Percentiles rank a stretch among this genome's conserved stretches.
Conservation (phyloP, 1,140 invertebrate genomes). For the Macrosteles quadrilineatus region DNA sequence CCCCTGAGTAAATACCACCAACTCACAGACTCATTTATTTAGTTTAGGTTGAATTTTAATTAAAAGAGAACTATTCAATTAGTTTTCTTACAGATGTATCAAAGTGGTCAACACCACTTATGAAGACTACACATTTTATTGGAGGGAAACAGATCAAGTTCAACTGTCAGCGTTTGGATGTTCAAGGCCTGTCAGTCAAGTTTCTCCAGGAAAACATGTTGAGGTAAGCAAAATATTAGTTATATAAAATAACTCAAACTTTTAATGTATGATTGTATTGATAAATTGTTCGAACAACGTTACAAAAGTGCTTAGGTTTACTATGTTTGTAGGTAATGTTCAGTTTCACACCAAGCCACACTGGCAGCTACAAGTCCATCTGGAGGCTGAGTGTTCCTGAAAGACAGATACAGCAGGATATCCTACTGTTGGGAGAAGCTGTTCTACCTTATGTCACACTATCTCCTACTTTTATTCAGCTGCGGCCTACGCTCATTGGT, state of each 20-base stretch:
- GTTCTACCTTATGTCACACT: not conserved
- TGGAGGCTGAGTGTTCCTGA: not conserved
- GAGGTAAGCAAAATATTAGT: no score
- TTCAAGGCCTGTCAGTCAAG: not conserved
- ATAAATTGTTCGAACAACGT: no score
- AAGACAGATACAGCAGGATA: not conserved
- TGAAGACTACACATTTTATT: conserved; percentile 14
- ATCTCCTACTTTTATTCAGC: not conserved
- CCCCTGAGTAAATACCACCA: no score
- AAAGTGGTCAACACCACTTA: not conserved
- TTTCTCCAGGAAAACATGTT: not conserved
- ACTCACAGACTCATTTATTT: no score
- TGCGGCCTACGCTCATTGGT: conserved; percentile 1
- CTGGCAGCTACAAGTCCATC: not conserved
- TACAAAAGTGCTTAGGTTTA: no score
- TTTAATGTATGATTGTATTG: no score
- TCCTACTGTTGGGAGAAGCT: not conserved
- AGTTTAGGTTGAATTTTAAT: no score
- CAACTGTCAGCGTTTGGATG: not conserved
- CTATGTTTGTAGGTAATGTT: conserved; percentile 8
- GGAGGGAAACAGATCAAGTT: not conserved
- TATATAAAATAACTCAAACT: no score
- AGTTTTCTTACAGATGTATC: conserved; percentile 10
- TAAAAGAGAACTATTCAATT: no score
- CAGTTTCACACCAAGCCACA: not conserved